Conservation (phyloP, 2,888 invertebrate species). For the Xylota sylvarum region DNA sequence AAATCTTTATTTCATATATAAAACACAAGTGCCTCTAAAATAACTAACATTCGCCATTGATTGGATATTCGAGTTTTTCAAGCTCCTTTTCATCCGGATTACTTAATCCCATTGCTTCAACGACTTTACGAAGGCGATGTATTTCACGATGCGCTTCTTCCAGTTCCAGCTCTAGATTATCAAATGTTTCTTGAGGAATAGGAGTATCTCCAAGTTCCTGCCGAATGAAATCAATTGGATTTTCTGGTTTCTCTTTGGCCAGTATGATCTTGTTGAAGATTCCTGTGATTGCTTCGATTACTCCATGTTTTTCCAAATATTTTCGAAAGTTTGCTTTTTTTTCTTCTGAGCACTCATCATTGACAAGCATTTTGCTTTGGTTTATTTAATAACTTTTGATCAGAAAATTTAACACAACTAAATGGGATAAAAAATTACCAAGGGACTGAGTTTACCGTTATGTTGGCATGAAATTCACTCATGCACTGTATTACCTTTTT, state of each 20-base stretch:
- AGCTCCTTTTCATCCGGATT: not conserved
- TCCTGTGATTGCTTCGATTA: conserved; percentile 63
- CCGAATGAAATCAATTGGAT: conserved; percentile 77
- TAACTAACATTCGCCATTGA: conserved; percentile 4
- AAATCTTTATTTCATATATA: conserved; percentile 17
- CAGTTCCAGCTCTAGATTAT: conserved; percentile 71
- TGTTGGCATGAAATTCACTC: not conserved
- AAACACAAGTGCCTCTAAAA: not conserved
- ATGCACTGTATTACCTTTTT: conserved; percentile 9
- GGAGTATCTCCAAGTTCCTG: conserved; percentile 73
- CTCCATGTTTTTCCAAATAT: conserved; percentile 72
- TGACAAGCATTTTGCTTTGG: conserved; percentile 40
- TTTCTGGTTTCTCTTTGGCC: conserved; percentile 72
- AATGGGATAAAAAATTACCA: too few relatives aligned
- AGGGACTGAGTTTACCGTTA: conserved; percentile 30
- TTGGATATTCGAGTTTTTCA: conserved; percentile 1
- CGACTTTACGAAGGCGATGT: conserved; percentile 45
- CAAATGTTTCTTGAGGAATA: conserved; percentile 59
- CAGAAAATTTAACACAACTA: too few relatives aligned
- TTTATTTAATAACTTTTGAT: too few relatives aligned
- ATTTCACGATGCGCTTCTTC: conserved; percentile 77
- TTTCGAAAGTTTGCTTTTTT: conserved; percentile 70
- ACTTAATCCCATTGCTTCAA: conserved; percentile 54
- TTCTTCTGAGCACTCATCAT: conserved; percentile 69
- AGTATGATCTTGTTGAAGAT: conserved; percentile 72